Conservation (phyloP, 2,888 invertebrate genomes). For the Lamellibrachia satsuma region DNA sequence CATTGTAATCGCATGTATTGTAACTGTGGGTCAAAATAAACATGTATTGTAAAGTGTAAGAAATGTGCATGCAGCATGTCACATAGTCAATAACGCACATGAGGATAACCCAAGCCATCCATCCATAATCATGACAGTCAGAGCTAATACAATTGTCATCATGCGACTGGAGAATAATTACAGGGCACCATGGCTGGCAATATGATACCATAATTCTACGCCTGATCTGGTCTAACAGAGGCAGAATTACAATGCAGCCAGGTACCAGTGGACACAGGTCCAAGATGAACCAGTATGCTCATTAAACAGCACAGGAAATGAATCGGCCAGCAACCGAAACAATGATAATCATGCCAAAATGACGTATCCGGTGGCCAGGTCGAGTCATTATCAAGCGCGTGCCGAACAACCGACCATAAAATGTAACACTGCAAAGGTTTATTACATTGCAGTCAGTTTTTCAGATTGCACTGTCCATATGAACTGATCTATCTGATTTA, state of each 20-base stretch:
- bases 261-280: background rate
- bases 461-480: background rate
- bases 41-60: too few species aligned
- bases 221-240: background rate
- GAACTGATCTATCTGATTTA: background rate
- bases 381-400: background rate
- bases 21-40: too few species aligned
- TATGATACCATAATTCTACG: background rate
- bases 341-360: slow-evolving; percentile 4
- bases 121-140: background rate
- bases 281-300: background rate
- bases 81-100: background rate
- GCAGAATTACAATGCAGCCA: background rate
- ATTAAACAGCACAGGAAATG: background rate
- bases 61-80: background rate
- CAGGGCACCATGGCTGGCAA: background rate
- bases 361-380: background rate
- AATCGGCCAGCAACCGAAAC: background rate
- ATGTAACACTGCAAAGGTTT: background rate
- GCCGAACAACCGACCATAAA: background rate
- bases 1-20: too few species aligned
- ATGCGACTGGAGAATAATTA: background rate
- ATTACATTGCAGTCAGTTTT: background rate
- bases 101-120: background rate
- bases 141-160: background rate